Evolutionary conservation across 2,888 invertebrate genomes (phyloP), one percentile per base, ranked within the genome.

Genomic region (Orthosia gothica): DNA sequence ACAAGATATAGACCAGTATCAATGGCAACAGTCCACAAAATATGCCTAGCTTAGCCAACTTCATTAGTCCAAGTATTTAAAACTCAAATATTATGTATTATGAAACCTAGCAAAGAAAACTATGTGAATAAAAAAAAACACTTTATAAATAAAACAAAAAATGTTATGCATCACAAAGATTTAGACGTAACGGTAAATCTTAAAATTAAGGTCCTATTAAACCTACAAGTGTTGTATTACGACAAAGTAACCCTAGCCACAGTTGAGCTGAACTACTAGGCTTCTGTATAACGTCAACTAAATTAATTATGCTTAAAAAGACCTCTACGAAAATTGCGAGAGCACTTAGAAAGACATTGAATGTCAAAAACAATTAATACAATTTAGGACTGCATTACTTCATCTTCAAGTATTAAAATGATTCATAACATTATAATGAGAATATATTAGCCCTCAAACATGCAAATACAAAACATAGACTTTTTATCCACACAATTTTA

Each of bases 21-120:
- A 85, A 87, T 89, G 91, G 91, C 90, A 92, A 92, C 92, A 92
- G 92, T 90, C 89, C 92, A 92, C 91, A 86, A 84, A 85, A 80
- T 83, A 82, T 77, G 70, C 67, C 63, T 62, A 76, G 70, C 61
- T 75, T 77, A 72, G 62, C 57, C 81, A 80, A 70, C 73, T 68
- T 76, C 67, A 76, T 63, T 72, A 76, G 64, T 76, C 65, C 79
- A 76, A 59, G 66, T 79, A 59, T 85, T 85, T 76, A 69, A 26
- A 75, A 85, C 74, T 74, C 76, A 82, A 76, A 67, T 78, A 84
- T 76, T 80, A 85, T 77, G 72, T 82, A 79, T 76, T 86, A 79
- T 82, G 86, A 82, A 84, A 80, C 74, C 82, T 86, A 84, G 65
- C 76, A 80, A 82, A 82, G n/a, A 77, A 72, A 82, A 68, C 78